Conservation (phyloP, 1,140 invertebrate genomes). For the Diorhabda elongata region DNA sequence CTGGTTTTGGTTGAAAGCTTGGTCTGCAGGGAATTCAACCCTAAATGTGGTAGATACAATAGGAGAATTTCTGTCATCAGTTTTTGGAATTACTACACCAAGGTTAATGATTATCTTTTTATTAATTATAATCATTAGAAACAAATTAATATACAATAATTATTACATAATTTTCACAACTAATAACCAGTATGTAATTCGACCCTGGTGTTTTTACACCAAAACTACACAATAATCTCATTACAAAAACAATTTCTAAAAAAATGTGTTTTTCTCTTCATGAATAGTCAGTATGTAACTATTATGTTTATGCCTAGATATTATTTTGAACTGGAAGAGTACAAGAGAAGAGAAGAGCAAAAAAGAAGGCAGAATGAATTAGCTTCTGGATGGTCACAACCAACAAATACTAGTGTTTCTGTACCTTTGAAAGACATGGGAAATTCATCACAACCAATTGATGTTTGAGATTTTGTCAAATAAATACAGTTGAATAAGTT, state of each 20-base stretch:
- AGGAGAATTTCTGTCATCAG: conserved; percentile 76
- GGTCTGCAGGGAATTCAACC: conserved; percentile 58
- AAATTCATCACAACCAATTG: conserved; percentile 21
- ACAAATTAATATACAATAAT: not conserved
- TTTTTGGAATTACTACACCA: conserved; percentile 86
- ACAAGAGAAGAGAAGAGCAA: conserved; percentile 60
- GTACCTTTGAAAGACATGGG: conserved; percentile 26
- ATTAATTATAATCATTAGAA: too few species aligned
- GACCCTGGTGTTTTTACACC: not conserved
- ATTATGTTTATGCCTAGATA: conserved; percentile 59
- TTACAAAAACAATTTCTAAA: too few species aligned
- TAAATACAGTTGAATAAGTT: too few species aligned
- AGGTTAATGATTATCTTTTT: conserved; percentile 13
- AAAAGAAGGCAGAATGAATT: conserved; percentile 53
- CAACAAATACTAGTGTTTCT: conserved; percentile 13
- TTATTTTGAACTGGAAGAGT: conserved; percentile 82
- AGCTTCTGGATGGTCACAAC: conserved; percentile 42
- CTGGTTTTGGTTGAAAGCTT: conserved; percentile 69
- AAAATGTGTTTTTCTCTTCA: too few species aligned
- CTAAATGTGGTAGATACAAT: conserved; percentile 75
- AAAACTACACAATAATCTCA: too few species aligned
- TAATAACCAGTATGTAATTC: not conserved
- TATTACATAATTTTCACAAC: not conserved
- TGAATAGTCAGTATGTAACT: too few species aligned
- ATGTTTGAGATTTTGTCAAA: conserved; percentile 15